These are phyloP conservation scores for Synodontis membranacea DNA, from an alignment of 2,113 vertebrate genomes.

Conservation along the genomic window DNA sequence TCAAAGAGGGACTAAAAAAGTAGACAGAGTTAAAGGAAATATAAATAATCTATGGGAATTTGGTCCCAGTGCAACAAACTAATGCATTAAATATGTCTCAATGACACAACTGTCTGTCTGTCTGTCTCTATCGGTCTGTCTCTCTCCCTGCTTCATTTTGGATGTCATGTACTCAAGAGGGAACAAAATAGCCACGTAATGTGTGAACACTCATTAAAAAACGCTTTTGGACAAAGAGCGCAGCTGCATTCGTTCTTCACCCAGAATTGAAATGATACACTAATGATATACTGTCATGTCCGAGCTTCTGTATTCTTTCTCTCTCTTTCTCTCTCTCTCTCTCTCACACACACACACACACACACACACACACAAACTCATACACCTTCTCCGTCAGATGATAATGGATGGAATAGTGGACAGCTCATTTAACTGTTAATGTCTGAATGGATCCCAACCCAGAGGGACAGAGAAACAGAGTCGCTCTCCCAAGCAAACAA, in stretches of 20 bases:
- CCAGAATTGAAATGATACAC: constrained; percentile 16
- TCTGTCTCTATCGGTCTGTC: not conserved
- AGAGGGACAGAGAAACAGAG: not conserved
- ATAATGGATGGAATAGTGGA: not conserved
- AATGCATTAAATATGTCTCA: not conserved
- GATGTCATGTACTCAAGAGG: not conserved
- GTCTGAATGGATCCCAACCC: constrained; percentile 4
- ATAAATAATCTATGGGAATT: not conserved
- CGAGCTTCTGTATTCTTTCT: not conserved
- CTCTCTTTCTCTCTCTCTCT: not conserved
- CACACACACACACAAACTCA: not conserved
- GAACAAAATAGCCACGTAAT: not conserved
- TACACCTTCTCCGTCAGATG: not conserved
- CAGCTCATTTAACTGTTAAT: constrained; percentile 10
- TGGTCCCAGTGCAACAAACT: not conserved
- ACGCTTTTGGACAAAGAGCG: not conserved
- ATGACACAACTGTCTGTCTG: not conserved
- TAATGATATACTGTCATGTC: constrained; percentile 39
- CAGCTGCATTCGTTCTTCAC: constrained; percentile 25
- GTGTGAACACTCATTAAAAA: constrained; percentile 6
- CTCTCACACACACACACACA: not conserved
- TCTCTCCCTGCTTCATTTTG: not conserved
- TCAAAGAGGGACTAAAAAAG: not conserved
- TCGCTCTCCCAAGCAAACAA: not conserved
- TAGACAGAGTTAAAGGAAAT: not conserved